A percentile compares a stretch with the other conserved stretches of the same genome.
Conservation (phyloP, 2,888 invertebrate species). For the Dinocampus coccinellae region DNA sequence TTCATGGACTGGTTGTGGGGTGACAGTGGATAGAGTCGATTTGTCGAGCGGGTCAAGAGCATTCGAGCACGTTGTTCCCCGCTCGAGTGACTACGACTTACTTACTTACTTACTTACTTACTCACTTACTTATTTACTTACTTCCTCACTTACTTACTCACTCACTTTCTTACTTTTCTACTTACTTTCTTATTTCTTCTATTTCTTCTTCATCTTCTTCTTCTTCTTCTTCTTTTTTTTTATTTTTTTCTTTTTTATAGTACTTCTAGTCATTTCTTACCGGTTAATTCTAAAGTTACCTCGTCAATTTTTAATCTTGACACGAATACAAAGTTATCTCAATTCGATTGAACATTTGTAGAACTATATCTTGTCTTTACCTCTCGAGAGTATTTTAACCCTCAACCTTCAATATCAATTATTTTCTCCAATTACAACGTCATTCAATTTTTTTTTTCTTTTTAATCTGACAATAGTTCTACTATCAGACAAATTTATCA, state of each 20-base stretch:
- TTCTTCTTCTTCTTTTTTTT: not conserved
- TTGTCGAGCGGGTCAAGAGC: slow-evolving; percentile 34
- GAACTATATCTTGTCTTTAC: not conserved
- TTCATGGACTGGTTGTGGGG: slow-evolving; percentile 13
- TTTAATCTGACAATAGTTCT: too few species aligned
- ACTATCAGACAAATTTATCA: too few species aligned
- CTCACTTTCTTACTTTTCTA: not conserved
- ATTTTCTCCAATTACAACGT: not conserved
- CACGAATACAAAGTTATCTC: slow-evolving; percentile 24
- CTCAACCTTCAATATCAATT: slow-evolving; percentile 4
- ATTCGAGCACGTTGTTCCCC: slow-evolving; percentile 27
- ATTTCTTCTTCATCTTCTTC: not conserved
- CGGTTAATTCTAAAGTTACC: slow-evolving; percentile 23
- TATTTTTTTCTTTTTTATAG: not conserved
- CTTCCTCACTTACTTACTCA: not conserved
- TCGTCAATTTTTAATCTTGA: slow-evolving; percentile 22
- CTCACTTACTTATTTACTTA: not conserved
- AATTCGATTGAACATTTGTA: not conserved
- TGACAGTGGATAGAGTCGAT: slow-evolving; percentile 15
- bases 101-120: slow-evolving; percentile 9
- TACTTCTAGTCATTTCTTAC: not conserved
- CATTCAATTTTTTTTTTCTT: not conserved
- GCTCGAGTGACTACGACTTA: slow-evolving; percentile 26
- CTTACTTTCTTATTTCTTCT: not conserved
- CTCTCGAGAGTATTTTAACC: not conserved